Evolutionary conservation across 2,797 vertebrate species (phyloP), one percentile per base, ranked within the genome.

Genomic region (Semotilus atromaculatus): DNA sequence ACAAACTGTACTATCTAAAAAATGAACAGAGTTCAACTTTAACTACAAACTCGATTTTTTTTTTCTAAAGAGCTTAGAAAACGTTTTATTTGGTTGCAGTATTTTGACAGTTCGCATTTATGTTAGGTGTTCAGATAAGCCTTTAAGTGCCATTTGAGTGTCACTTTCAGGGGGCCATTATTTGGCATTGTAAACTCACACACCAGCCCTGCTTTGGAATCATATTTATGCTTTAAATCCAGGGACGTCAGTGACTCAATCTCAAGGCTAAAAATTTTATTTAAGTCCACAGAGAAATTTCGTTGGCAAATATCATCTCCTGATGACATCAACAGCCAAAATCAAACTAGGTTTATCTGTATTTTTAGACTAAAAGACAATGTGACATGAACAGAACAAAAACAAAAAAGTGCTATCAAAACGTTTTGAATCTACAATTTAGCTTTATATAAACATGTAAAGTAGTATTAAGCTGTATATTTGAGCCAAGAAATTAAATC

Each of bases 331-430:
- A 60, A 43, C 14, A 83, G 31, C 43, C 23, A 29, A 66, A 66
- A 43, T 73, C 26, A 45, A 53, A 53, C 4, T 36, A 62, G 70
- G 11, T 77, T 77, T 60, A 16, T 77, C 40, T 21, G 19, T 13
- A 79, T 38, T 79, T 43, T 21, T 3, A 53, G 9, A 58, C 48
- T 26, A 3, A 60, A 58, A 82, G 34, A 90, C 89, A 83, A 64
- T 91, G 80, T 89, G 91, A 92, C 91, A 92, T 86, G 91, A 89
- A 93, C 92, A 93, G 91, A 90, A 58, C 8, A 10, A n/a, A n/a
- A 55, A 55, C 18, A 80, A 86, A 82, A 36, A 92, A 91, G 93
- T 90, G 93, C 92, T 92, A 93, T 68, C 26, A 92, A 93, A 88
- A 93, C 92, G 92, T 93, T 92, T 91, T 93, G 82, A 88, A 90